phyloP scores from a whole-genome alignment of 2,888 invertebrate genomes.

The Keiferia lycopersicella region DNA sequence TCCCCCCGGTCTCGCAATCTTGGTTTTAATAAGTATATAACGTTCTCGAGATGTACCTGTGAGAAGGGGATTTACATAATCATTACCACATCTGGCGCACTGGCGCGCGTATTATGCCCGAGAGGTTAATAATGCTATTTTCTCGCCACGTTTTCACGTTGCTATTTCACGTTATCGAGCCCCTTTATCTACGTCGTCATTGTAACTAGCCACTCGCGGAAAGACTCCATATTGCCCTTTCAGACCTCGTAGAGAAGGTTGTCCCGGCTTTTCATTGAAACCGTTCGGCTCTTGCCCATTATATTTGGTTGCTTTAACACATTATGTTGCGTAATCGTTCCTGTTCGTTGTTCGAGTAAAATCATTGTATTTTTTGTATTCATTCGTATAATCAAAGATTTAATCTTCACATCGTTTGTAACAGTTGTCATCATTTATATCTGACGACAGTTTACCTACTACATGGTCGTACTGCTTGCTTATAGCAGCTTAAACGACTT shows the following conservation, averaged over 20 bases:
- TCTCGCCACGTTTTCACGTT: constrained; percentile 80
- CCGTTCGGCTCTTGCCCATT: constrained; percentile 17
- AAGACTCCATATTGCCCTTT: constrained; percentile 60
- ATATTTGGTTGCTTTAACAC: constrained; percentile 20
- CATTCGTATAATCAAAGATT: background rate
- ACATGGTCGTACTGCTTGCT: too few relatives aligned
- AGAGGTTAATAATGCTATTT: constrained; percentile 82
- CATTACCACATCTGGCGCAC: constrained; percentile 81
- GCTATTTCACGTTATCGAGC: constrained; percentile 79
- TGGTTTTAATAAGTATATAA: constrained; percentile 81
- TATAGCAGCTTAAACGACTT: too few relatives aligned
- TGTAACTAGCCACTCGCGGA: constrained; percentile 75
- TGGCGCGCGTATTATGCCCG: constrained; percentile 80
- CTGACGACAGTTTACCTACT: too few relatives aligned
- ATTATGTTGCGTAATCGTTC: constrained; percentile 19
- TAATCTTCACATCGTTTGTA: too few relatives aligned
- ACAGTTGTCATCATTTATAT: too few relatives aligned
- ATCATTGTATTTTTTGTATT: background rate
- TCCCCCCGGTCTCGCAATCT: constrained; percentile 73
- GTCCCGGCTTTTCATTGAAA: constrained; percentile 25
- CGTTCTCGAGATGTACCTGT: constrained; percentile 78
- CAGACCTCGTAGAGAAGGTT: constrained; percentile 39
- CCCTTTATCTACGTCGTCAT: constrained; percentile 78
- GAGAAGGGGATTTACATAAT: constrained; percentile 80
- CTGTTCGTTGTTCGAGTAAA: constrained; percentile 7